Percentiles rank a stretch among this genome's conserved stretches.
Conservation (phyloP, 2,888 invertebrate species). For the Odontocerum albicorne region DNA sequence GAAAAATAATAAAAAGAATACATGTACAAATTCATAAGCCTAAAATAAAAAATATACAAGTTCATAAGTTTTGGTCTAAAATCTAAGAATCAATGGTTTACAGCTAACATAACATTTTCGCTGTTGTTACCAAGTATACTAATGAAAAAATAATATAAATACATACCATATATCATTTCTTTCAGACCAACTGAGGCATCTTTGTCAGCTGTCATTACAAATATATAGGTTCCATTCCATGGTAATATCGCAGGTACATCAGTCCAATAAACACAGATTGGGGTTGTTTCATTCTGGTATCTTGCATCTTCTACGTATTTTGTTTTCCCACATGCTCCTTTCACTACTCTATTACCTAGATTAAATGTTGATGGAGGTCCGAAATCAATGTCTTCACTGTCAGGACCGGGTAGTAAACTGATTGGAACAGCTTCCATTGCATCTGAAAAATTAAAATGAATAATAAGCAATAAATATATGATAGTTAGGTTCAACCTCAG, state of each 20-base stretch:
- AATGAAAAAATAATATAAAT: background rate
- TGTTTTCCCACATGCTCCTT: constrained; percentile 26
- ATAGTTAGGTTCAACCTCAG: too few relatives aligned
- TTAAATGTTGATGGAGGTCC: constrained; percentile 17
- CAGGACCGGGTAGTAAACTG: constrained; percentile 35
- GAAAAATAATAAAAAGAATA: too few relatives aligned
- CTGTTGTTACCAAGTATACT: too few relatives aligned
- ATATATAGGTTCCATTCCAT: constrained; percentile 29
- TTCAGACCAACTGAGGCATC: constrained; percentile 41
- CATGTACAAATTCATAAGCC: too few relatives aligned
- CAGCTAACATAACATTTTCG: too few relatives aligned
- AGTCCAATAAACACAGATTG: constrained; percentile 30
- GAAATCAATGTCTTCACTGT: constrained; percentile 35
- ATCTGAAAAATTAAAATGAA: background rate
- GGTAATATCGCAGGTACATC: constrained; percentile 17
- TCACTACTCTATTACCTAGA: constrained; percentile 10
- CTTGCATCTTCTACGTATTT: constrained; percentile 26
- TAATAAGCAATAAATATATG: too few relatives aligned
- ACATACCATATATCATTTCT: constrained; percentile 43
- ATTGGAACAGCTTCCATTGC: constrained; percentile 36
- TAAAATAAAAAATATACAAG: too few relatives aligned
- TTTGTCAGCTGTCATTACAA: constrained; percentile 43
- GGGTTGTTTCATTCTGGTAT: constrained; percentile 27
- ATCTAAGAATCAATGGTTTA: too few relatives aligned
- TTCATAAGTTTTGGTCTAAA: too few relatives aligned